Percentiles rank a stretch among this genome's conserved stretches.
Evolutionary conservation across 2,797 vertebrate genomes (phyloP).

Genomic region (Uromys caudimaculatus): DNA sequence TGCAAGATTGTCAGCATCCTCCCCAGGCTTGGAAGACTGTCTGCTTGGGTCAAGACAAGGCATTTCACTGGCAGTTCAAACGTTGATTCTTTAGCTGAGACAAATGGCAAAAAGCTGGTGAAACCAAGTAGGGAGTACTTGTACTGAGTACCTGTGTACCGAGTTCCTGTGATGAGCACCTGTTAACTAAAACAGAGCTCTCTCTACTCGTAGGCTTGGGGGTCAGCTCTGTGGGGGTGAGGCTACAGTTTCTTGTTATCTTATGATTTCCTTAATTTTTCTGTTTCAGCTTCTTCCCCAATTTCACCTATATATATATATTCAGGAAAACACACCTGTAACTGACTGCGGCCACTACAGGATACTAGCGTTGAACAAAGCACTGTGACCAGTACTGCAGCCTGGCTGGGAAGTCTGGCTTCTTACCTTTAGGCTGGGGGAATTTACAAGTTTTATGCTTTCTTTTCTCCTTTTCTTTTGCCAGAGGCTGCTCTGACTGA

Average conservation of each 20-base stretch:
- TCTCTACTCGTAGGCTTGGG: not conserved
- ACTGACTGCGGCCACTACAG: not conserved
- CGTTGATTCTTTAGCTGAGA: constrained; percentile 50
- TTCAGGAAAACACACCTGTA: not conserved
- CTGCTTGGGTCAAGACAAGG: not conserved
- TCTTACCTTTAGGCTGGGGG: constrained; percentile 64
- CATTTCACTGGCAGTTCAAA: not conserved
- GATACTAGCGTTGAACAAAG: not conserved
- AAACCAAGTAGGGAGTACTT: not conserved
- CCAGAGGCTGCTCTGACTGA: not conserved
- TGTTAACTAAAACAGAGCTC: constrained; percentile 9
- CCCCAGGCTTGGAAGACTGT: not conserved
- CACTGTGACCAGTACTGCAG: not conserved
- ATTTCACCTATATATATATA: not conserved
- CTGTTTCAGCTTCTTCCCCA: not conserved
- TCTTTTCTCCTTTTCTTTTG: constrained; percentile 66
- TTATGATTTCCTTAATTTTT: not conserved
- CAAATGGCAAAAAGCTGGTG: constrained; percentile 51
- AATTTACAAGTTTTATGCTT: constrained; percentile 1
- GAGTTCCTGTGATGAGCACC: not conserved
- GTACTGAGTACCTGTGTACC: not conserved
- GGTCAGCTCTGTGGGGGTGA: not conserved
- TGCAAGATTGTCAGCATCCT: not conserved
- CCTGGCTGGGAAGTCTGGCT: not conserved
- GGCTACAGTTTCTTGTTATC: not conserved